Evolutionary conservation across 53 echinoderm and acorn worm genomes (phyloP).

Genomic region (Stichopus horrens): DNA sequence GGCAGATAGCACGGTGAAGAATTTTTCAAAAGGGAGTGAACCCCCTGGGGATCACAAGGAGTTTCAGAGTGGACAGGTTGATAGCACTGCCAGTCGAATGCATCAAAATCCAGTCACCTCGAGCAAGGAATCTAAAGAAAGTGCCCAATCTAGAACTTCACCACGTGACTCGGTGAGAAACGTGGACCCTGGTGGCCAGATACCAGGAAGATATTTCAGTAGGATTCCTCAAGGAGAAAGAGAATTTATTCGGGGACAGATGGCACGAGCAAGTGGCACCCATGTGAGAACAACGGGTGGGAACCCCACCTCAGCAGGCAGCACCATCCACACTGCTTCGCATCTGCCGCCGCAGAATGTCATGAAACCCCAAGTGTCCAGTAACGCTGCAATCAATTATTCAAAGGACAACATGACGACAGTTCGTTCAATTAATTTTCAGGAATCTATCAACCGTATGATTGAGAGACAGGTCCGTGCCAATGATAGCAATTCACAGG

Average conservation of each 20-base stretch:
- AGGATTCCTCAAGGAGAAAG: conserved; percentile 44
- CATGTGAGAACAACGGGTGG: conserved; percentile 45
- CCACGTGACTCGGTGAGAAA: conserved; percentile 42
- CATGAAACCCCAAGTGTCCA: conserved; percentile 61
- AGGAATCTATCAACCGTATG: conserved; percentile 84
- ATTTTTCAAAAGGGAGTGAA: conserved; percentile 12
- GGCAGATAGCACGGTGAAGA: conserved; percentile 25
- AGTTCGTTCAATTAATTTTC: conserved; percentile 65
- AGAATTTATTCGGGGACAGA: conserved; percentile 8
- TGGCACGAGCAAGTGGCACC: conserved; percentile 50
- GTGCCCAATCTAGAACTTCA: conserved; percentile 33
- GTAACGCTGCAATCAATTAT: conserved; percentile 43
- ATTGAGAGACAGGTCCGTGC: conserved; percentile 85
- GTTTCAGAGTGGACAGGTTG: conserved; percentile 24
- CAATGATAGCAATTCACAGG: conserved; percentile 15
- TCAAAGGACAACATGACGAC: conserved; percentile 49
- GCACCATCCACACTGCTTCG: conserved; percentile 42
- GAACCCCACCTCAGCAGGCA: conserved; percentile 47
- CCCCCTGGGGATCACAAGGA: conserved; percentile 1
- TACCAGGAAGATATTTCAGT: conserved; percentile 43
- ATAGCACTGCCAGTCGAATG: conserved; percentile 30
- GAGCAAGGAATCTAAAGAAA: neutral
- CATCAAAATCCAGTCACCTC: neutral
- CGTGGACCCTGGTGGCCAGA: conserved; percentile 46
- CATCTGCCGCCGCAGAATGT: conserved; percentile 40